Base-by-base conservation (phyloP, 1,140 invertebrate genomes). In the Adelges cooleyi region DNA sequence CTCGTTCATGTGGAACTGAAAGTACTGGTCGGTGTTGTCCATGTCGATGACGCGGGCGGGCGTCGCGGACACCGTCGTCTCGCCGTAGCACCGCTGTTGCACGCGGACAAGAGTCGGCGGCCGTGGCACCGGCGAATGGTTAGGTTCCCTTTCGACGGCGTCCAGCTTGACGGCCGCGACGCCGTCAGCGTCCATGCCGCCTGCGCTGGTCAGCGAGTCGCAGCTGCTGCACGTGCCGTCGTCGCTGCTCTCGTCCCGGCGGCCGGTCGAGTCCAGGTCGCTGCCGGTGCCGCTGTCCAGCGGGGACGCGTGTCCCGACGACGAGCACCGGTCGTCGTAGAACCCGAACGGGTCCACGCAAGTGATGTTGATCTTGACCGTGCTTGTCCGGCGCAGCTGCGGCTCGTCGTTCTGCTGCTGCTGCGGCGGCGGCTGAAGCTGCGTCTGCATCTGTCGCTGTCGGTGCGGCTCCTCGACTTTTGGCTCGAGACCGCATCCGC, bases 1-100 rank as follows among this genome's bases (percentile, higher is more conserved):
- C 71, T 90, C 89, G 70, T 89, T 86, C 59, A 91, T 74, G 74
- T 90, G 88, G 70, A 92, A 92, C 70, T 85, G 83, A 70, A 86
- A 88, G 73, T 81, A 89, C 73, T 83, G 54, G 56, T 67, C 66
- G 9, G 66, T 65, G 48, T 67, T 65, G 48, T 52, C 42, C 42
- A 38, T 25, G 29, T 67, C 42, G 36, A 62, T 56, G 22, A 51
- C 27, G 49, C 46, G 48, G 3, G 36, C 10, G n/a, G 27, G 1
- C 40, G 18, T 48, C 15, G 33, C 15, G 40, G 48, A 11, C 27
- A 2, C 15, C 11, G 48, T 33, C 17, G 3, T 6, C n/a, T 48
- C 46, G 48, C 51, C 36, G 36, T 56, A 27, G 40, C 68, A 42
- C 33, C 65, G 29, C 46, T 65, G 59, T 59, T 67, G 44, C 71